phyloP scores from a whole-genome alignment of 2,797 vertebrate species.

The Fundulus diaphanus region DNA sequence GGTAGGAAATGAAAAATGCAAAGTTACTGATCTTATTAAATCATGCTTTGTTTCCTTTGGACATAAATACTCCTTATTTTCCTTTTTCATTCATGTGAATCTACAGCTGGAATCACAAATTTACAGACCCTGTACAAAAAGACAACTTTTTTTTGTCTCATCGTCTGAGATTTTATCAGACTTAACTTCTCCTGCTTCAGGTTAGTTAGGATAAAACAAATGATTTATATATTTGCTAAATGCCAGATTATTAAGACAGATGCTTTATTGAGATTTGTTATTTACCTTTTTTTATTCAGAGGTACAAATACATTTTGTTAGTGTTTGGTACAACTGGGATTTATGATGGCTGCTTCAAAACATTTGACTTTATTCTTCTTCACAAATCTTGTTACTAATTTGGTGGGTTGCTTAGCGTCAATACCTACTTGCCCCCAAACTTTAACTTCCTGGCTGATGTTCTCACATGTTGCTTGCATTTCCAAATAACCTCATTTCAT shows the following conservation, averaged over 20 bases:
- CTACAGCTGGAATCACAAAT: not conserved
- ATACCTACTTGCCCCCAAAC: not conserved
- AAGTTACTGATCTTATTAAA: not conserved
- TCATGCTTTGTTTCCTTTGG: not conserved
- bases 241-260: not conserved
- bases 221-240: not conserved
- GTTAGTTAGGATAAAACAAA: not conserved
- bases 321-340: not conserved
- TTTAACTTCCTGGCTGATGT: not conserved
- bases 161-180: not conserved
- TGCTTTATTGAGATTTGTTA: not conserved
- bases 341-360: not conserved
- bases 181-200: not conserved
- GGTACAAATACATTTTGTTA: not conserved
- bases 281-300: not conserved
- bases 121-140: not conserved
- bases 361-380: not conserved
- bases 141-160: not conserved
- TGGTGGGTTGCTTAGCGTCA: not conserved
- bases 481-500: not conserved
- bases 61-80: not conserved
- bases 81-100: not conserved
- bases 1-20: conserved; percentile 30
- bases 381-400: not conserved
- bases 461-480: not conserved